Percentiles rank a stretch among this genome's conserved stretches.
Conservation (phyloP, 2,888 invertebrate species). For the Phorcus lineatus region DNA sequence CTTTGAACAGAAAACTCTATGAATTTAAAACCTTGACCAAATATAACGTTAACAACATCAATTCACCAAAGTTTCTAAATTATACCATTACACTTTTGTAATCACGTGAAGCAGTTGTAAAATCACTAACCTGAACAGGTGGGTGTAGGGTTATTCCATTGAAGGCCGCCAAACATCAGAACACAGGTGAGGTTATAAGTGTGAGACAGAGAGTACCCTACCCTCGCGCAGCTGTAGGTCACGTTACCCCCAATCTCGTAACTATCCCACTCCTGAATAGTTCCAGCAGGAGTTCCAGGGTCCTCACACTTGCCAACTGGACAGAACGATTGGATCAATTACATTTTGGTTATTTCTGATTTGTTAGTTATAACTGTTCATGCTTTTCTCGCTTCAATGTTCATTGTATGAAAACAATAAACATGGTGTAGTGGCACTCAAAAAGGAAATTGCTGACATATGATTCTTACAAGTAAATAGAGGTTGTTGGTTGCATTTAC, state of each 20-base stretch:
- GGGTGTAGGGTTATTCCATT: constrained; percentile 48
- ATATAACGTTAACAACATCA: no score
- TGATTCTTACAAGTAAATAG: not conserved
- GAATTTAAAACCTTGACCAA: no score
- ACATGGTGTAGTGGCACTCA: not conserved
- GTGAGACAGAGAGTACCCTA: constrained; percentile 47
- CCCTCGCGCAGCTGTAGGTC: constrained; percentile 44
- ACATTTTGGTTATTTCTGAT: no score
- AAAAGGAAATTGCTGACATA: not conserved
- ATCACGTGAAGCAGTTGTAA: no score
- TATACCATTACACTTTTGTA: no score
- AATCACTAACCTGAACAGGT: constrained; percentile 44
- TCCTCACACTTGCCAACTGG: constrained; percentile 53
- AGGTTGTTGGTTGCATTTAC: no score
- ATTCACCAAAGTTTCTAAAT: no score
- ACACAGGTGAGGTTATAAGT: constrained; percentile 42
- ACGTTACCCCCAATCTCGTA: constrained; percentile 53
- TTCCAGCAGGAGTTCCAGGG: constrained; percentile 59
- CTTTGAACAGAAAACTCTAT: no score
- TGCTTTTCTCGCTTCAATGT: no score
- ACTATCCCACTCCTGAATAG: constrained; percentile 43
- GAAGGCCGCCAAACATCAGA: constrained; percentile 29
- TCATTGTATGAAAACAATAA: not conserved
- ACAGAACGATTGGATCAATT: constrained; percentile 7
- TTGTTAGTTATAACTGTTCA: no score